Conservation (phyloP, 2,888 invertebrate species). For the Eudasyphora cyanicolor region DNA sequence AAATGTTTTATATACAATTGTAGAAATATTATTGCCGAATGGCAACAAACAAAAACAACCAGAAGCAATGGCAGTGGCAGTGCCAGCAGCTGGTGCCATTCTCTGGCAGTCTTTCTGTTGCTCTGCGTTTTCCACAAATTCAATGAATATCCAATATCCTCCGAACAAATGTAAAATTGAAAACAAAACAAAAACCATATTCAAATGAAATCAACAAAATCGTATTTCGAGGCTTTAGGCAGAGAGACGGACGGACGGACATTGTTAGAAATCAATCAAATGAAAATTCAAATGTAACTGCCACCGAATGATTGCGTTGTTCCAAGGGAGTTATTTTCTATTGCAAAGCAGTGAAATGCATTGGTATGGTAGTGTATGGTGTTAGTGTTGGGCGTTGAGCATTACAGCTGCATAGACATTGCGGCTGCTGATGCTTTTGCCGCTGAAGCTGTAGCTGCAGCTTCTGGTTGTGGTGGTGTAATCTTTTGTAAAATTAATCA, state of each 20-base stretch:
- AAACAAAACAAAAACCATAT: slow-evolving; percentile 23
- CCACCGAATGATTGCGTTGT: neutral
- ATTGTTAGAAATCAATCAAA: slow-evolving; percentile 19
- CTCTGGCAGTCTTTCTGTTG: neutral
- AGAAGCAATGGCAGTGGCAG: too few relatives aligned
- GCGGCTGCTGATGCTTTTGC: too few relatives aligned
- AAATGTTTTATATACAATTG: slow-evolving; percentile 41
- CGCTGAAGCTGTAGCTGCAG: neutral
- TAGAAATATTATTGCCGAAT: slow-evolving; percentile 28
- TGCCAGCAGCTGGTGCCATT: neutral
- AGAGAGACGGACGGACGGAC: neutral
- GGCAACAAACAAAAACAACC: neutral
- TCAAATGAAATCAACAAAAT: slow-evolving; percentile 31
- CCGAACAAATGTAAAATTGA: neutral
- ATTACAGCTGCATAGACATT: too few relatives aligned
- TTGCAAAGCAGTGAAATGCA: neutral
- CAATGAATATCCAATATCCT: slow-evolving; percentile 6
- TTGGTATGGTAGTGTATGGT: too few relatives aligned
- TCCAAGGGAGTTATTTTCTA: neutral
- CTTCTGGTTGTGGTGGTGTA: slow-evolving; percentile 2
- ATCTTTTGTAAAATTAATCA: slow-evolving; percentile 78
- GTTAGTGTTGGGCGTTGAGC: neutral
- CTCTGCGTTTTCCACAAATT: neutral
- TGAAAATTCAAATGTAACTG: neutral
- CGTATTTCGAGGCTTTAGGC: neutral